These are phyloP conservation scores for Chaetorhynchus papuensis DNA, from an alignment of 2,113 vertebrate genomes.

Conservation along the genomic window DNA sequence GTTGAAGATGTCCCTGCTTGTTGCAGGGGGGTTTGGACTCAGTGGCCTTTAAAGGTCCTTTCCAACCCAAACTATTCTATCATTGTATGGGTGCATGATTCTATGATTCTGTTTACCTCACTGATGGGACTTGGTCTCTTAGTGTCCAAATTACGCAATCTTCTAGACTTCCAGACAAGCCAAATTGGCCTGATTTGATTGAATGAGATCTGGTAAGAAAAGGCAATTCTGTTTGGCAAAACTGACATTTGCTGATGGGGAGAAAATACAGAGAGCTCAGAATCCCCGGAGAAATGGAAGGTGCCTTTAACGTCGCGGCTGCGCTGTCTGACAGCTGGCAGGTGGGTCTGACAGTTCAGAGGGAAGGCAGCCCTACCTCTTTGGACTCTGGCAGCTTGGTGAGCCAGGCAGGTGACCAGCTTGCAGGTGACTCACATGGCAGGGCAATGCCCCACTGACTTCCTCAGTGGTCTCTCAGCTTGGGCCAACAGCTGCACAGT, in stretches of 20 bases:
- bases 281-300: neutral
- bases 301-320: neutral
- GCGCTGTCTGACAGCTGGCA: neutral
- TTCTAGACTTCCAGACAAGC: neutral
- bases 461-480: neutral
- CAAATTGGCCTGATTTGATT: neutral
- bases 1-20: neutral
- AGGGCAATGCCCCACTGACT: neutral
- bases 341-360: neutral
- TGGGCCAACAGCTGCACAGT: neutral
- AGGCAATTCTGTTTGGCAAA: neutral
- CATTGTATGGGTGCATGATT: neutral
- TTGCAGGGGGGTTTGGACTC: neutral
- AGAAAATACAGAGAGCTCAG: neutral
- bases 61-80: neutral
- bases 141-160: neutral
- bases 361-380: neutral
- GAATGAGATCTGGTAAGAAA: neutral
- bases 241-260: neutral
- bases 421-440: fast-evolving
- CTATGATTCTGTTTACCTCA: neutral
- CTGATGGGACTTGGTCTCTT: neutral
- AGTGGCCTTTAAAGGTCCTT: neutral
- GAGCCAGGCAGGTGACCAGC: neutral
- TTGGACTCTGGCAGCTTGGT: neutral